phyloP scores from a whole-genome alignment of 2,888 invertebrate species.

The Macaria notata region DNA sequence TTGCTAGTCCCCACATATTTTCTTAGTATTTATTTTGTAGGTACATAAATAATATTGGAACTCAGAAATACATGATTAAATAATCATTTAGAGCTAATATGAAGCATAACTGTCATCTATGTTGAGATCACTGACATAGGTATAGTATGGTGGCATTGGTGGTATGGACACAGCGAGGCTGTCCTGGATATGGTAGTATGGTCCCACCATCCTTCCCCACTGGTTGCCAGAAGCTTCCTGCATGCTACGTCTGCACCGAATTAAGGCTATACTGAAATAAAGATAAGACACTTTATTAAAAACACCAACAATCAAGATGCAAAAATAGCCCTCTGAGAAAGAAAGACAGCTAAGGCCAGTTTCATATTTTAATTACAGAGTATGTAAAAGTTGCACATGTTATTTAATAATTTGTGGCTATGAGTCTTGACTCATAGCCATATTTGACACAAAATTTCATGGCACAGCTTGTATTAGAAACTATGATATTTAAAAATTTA shows the following conservation, averaged over 20 bases:
- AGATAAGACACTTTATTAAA: too few species aligned
- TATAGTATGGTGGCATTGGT: conserved; percentile 35
- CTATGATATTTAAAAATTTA: too few species aligned
- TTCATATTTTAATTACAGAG: too few species aligned
- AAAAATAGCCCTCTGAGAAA: too few species aligned
- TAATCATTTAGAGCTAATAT: conserved; percentile 1
- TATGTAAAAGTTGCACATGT: too few species aligned
- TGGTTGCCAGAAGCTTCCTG: conserved; percentile 14
- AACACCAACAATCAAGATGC: too few species aligned
- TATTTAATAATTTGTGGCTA: too few species aligned
- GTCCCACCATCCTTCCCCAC: conserved; percentile 31
- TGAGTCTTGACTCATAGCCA: too few species aligned
- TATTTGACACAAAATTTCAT: too few species aligned
- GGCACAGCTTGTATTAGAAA: too few species aligned
- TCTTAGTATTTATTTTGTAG: not conserved
- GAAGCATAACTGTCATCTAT: conserved; percentile 30
- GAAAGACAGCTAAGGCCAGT: too few species aligned
- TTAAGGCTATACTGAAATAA: conserved; percentile 36
- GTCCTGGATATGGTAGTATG: conserved; percentile 29
- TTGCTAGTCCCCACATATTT: too few species aligned
- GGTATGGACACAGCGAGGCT: conserved; percentile 34
- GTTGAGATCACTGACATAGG: conserved; percentile 32
- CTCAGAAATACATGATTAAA: not conserved
- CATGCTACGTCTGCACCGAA: conserved; percentile 27
- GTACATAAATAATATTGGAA: not conserved